phyloP scores from a whole-genome alignment of 2,113 vertebrate species.

The Osmerus eperlanus region DNA sequence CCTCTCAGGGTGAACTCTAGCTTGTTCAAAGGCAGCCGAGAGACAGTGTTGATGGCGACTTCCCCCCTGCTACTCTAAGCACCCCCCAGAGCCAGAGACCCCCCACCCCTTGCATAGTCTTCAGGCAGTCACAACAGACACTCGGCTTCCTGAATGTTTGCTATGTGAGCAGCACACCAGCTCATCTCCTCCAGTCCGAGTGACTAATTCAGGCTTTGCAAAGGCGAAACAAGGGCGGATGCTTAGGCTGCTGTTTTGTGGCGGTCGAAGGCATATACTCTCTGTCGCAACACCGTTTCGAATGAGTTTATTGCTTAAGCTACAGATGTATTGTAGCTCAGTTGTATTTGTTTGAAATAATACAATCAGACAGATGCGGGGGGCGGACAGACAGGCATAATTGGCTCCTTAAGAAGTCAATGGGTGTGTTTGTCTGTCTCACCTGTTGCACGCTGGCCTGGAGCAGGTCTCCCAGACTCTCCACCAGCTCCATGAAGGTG shows the following conservation, averaged over 20 bases:
- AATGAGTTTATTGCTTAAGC: not conserved
- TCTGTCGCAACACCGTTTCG: not conserved
- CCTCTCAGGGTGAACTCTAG: constrained; percentile 10
- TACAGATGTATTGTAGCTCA: not conserved
- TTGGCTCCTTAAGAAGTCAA: not conserved
- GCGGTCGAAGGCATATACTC: not conserved
- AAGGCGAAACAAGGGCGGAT: not conserved
- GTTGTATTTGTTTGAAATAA: too few relatives aligned
- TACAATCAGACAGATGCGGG: too few relatives aligned
- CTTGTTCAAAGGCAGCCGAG: constrained; percentile 30
- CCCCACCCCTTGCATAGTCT: not conserved
- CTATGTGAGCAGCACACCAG: constrained; percentile 23
- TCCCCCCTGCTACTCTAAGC: constrained; percentile 38
- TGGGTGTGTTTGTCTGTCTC: constrained; percentile 12
- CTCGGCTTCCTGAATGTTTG: constrained; percentile 26
- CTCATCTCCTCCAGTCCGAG: not conserved
- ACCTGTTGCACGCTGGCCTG: constrained; percentile 96
- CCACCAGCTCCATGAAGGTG: constrained; percentile 86
- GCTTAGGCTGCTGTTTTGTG: not conserved
- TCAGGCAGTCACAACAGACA: constrained; percentile 10
- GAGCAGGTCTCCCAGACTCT: constrained; percentile 86
- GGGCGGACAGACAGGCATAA: too few relatives aligned
- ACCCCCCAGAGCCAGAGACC: constrained; percentile 8
- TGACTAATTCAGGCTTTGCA: constrained; percentile 13
- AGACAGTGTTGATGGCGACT: constrained; percentile 41